Conservation (phyloP, 2,113 vertebrate species). For the Chloroceryle aenea region DNA sequence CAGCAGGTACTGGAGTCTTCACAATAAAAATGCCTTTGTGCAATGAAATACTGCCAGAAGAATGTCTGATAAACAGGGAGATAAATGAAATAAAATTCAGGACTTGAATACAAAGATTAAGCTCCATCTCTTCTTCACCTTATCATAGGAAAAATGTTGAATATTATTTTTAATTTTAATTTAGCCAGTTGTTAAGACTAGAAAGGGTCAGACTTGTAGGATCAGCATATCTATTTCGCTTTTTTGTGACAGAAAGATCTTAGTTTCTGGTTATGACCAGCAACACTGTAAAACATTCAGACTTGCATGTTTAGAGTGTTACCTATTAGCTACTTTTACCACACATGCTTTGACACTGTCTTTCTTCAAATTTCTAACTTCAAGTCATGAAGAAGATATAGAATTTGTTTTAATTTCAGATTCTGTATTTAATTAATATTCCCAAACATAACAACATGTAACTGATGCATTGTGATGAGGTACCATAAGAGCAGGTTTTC, state of each 20-base stretch:
- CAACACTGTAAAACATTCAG: neutral
- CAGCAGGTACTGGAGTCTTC: neutral
- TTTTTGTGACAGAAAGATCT: neutral
- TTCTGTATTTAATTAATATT: neutral
- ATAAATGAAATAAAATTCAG: neutral
- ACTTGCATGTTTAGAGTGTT: neutral
- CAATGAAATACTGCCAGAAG: neutral
- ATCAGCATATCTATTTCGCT: neutral
- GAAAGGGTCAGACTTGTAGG: neutral
- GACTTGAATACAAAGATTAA: neutral
- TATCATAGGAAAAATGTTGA: neutral
- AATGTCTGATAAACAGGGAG: neutral
- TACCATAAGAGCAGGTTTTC: slow-evolving; percentile 42
- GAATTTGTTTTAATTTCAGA: slow-evolving; percentile 9
- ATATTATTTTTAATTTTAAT: neutral
- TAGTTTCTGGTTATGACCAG: neutral
- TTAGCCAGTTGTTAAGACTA: neutral
- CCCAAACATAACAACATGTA: neutral
- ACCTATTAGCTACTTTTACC: neutral
- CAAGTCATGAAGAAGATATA: neutral
- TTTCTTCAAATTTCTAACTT: neutral
- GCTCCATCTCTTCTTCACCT: neutral
- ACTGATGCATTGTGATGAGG: neutral
- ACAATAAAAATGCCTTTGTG: neutral
- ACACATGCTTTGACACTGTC: neutral